Evolutionary conservation across 1,140 invertebrate genomes (phyloP).

Genomic region (Heliconius hermathena): DNA sequence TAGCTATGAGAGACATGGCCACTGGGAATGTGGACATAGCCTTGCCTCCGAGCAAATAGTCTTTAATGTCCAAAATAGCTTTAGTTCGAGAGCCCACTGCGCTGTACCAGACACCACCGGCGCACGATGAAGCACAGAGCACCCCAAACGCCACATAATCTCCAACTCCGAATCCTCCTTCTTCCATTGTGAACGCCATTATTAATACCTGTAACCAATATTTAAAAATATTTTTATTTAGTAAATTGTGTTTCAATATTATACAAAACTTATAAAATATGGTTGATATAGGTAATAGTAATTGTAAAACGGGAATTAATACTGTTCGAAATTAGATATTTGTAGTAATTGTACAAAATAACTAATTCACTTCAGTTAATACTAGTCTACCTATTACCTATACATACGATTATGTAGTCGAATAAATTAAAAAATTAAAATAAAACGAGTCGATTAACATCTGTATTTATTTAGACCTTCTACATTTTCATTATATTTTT

Average conservation of each 20-base stretch:
- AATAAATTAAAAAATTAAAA: too few species aligned
- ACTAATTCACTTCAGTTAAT: too few species aligned
- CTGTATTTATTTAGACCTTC: too few species aligned
- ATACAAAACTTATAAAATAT: too few species aligned
- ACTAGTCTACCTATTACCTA: too few species aligned
- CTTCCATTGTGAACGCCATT: slow-evolving; percentile 69
- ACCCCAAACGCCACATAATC: slow-evolving; percentile 85
- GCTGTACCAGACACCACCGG: slow-evolving; percentile 89
- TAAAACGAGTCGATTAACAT: too few species aligned
- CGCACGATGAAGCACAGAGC: slow-evolving; percentile 85
- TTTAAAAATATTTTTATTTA: not conserved
- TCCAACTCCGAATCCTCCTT: slow-evolving; percentile 74
- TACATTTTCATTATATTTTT: too few species aligned
- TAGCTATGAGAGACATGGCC: slow-evolving; percentile 91
- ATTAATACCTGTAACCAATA: slow-evolving; percentile 32
- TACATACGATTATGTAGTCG: too few species aligned
- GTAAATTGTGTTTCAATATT: not conserved
- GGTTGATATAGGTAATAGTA: too few species aligned
- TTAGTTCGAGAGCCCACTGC: slow-evolving; percentile 75
- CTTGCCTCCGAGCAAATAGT: slow-evolving; percentile 88
- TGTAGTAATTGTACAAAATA: too few species aligned
- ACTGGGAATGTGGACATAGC: slow-evolving; percentile 89
- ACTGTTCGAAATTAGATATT: too few species aligned
- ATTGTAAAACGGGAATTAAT: too few species aligned
- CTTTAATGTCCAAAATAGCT: slow-evolving; percentile 83